These are phyloP conservation scores for Zaprionus gabonicus DNA, from an alignment of 1,140 invertebrate species.

Conservation along the genomic window DNA sequence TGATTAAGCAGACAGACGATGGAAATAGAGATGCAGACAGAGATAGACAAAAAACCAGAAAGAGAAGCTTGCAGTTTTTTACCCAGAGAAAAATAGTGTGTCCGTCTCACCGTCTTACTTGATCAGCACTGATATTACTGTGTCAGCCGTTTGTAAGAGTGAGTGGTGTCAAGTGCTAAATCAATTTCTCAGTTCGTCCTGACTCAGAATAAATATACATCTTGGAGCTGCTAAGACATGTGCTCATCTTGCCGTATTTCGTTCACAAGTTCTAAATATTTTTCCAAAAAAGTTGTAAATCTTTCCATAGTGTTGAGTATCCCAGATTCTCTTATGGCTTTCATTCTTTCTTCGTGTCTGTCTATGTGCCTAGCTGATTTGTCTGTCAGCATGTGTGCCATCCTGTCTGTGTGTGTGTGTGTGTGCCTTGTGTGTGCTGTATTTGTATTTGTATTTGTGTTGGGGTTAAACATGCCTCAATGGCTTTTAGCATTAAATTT, in stretches of 20 bases:
- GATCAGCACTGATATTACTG: no score
- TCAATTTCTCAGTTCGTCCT: no score
- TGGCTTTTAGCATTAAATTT: slow-evolving; percentile 79
- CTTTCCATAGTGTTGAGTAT: background rate
- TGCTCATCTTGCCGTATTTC: no score
- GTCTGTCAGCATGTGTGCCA: slow-evolving; percentile 8
- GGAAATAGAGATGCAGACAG: background rate
- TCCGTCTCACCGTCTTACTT: no score
- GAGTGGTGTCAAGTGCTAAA: no score
- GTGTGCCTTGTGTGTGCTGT: slow-evolving; percentile 3
- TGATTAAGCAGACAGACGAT: no score
- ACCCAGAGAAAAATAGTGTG: no score
- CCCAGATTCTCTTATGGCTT: background rate
- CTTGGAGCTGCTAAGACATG: background rate
- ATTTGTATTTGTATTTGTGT: slow-evolving; percentile 31
- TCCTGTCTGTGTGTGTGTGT: background rate
- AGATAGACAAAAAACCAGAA: background rate
- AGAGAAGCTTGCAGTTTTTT: no score
- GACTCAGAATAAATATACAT: background rate
- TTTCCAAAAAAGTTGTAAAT: no score
- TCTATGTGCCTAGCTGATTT: background rate
- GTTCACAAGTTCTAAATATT: no score
- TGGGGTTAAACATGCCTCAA: slow-evolving; percentile 70
- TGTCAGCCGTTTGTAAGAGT: no score
- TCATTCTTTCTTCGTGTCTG: background rate